These are phyloP conservation scores for Picathartes gymnocephalus DNA, from an alignment of 2,113 vertebrate species.

Conservation along the genomic window DNA sequence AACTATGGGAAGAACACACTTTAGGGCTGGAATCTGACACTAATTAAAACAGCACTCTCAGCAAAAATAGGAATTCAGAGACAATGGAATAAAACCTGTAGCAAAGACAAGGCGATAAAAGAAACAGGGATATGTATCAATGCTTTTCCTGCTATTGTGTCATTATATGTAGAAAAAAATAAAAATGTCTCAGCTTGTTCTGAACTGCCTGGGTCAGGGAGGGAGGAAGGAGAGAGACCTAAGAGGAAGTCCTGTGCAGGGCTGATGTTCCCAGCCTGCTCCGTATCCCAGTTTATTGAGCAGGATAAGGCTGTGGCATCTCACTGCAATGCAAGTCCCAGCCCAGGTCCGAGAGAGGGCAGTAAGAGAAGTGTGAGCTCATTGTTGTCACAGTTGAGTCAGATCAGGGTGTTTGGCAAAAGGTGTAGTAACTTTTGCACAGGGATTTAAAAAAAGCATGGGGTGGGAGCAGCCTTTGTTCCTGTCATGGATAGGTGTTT, in stretches of 20 bases:
- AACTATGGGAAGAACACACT: not conserved
- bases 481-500: not conserved
- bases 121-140: not conserved
- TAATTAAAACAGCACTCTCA: constrained; percentile 57
- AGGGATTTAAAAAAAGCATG: not conserved
- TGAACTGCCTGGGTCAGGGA: not conserved
- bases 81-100: not conserved
- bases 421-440: not conserved
- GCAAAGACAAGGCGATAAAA: not conserved
- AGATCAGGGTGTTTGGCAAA: not conserved
- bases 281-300: not conserved
- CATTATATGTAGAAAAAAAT: not conserved
- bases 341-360: not conserved
- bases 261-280: not conserved
- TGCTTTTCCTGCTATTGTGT: not conserved
- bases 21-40: not conserved
- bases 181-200: not conserved
- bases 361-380: not conserved
- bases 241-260: not conserved
- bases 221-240: not conserved
- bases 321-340: not conserved
- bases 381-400: not conserved
- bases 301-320: not conserved
- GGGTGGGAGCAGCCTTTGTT: not conserved
- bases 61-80: constrained; percentile 12